phyloP scores from a whole-genome alignment of 2,113 vertebrate species.

The Mobula hypostoma region DNA sequence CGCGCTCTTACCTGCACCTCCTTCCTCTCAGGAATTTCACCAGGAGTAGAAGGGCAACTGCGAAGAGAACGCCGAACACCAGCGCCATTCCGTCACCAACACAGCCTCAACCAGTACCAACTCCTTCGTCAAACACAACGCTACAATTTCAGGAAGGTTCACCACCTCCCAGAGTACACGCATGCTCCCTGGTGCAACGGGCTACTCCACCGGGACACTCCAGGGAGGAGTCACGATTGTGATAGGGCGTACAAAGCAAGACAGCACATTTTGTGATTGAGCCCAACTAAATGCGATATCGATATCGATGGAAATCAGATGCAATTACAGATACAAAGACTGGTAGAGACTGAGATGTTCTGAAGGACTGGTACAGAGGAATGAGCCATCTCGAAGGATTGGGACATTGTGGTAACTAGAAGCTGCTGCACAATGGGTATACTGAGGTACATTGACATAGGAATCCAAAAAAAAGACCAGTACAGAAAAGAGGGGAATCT shows the following conservation, averaged over 20 bases:
- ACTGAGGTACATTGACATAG: neutral
- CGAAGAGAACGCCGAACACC: neutral
- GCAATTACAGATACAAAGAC: neutral
- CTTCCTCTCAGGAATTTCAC: neutral
- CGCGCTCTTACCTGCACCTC: neutral
- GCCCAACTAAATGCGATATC: neutral
- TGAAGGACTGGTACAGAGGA: too few relatives aligned
- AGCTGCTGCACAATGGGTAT: neutral
- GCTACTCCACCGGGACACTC: too few relatives aligned
- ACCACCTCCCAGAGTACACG: neutral
- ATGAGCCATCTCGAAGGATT: neutral
- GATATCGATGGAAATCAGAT: neutral
- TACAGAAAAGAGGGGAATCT: too few relatives aligned
- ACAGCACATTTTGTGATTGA: neutral
- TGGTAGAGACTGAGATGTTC: neutral
- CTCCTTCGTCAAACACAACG: too few relatives aligned
- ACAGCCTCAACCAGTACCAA: neutral
- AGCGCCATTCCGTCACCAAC: neutral
- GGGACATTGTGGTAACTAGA: neutral
- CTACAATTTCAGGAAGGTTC: neutral
- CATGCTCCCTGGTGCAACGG: neutral
- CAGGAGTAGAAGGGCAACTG: neutral
- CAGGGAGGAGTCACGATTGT: too few relatives aligned
- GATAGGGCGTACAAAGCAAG: neutral
- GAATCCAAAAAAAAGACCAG: too few relatives aligned